Evolutionary conservation across 2,113 vertebrate genomes (phyloP).

Genomic region (Spea bombifrons): DNA sequence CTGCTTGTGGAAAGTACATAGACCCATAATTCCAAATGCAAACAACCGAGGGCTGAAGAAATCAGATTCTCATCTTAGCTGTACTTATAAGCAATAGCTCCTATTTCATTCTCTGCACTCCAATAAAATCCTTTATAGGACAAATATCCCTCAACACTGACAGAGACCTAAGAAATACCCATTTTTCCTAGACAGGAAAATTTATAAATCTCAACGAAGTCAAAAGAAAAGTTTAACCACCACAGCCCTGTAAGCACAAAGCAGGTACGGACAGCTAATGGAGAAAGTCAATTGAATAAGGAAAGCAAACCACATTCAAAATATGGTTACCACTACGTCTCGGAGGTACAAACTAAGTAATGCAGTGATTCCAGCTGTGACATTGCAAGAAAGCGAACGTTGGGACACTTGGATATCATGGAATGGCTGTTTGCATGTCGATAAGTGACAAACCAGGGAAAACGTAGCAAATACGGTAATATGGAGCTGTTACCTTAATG

Average conservation of each 20-base stretch:
- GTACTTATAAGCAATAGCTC: conserved; percentile 23
- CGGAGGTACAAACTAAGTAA: too few relatives aligned
- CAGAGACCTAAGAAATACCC: conserved; percentile 35
- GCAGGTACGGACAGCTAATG: conserved; percentile 17
- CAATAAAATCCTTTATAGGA: conserved; percentile 44
- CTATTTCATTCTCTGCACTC: conserved; percentile 35
- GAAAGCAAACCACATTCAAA: conserved; percentile 16
- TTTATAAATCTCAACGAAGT: conserved; percentile 44
- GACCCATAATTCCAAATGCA: conserved; percentile 32
- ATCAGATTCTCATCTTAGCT: conserved; percentile 36
- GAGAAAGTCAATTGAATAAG: conserved; percentile 30
- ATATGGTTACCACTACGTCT: background rate
- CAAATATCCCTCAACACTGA: conserved; percentile 36
- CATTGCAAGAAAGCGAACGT: background rate
- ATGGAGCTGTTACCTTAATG: too few relatives aligned
- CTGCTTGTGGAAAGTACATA: conserved; percentile 18
- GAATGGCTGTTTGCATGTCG: too few relatives aligned
- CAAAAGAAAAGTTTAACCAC: conserved; percentile 43
- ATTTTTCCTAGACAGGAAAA: conserved; percentile 38
- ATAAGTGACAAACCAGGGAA: too few relatives aligned
- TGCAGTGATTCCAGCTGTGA: too few relatives aligned
- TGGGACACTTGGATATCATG: background rate
- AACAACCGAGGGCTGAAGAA: conserved; percentile 34
- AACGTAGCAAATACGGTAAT: too few relatives aligned
- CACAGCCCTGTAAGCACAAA: conserved; percentile 29